Base-by-base conservation (phyloP, 2,888 invertebrate genomes). In the Herminia tarsipennalis region DNA sequence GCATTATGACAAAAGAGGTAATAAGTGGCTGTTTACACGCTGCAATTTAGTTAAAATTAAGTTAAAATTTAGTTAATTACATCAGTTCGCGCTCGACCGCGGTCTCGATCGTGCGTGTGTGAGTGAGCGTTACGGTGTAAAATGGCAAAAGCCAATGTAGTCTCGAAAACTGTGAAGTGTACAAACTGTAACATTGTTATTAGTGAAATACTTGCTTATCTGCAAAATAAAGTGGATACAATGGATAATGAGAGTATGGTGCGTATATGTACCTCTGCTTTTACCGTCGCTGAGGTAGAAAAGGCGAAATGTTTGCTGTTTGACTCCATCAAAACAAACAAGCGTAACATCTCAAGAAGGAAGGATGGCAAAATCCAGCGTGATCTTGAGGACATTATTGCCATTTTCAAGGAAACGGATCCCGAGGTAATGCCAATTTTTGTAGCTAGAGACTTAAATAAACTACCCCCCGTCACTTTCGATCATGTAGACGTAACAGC, bases 161-260 rank as follows among this genome's bases (percentile, higher is more conserved):
- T n/a, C n/a, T n/a, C n/a, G n/a, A n/a, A 18, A 18, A 18, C 18
- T 3, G 2, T 18, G 5, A 18, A 18, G 5, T 18, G 18, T 18
- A 5, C 18, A 18, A 18, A 5, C 5, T 18, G 18, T 18, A 14
- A 34, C n/a, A 22, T 22, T 5, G 14, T 34, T 16, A 22, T 14
- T 3, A 22, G 29, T 20, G 29, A 18, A 5, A 3, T 18, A 18
- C 5, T 18, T 2, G 27, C 27, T 27, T 37, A 30, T 22, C 16
- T 38, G 16, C 24, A 16, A 35, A 35, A 25, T 17, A 25, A 35
- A 2, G 17, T 35, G 2, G 35, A 35, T 35, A 17, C 24, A 24
- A 25, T 35, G 35, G 25, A 25, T 5, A 35, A 24, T 17, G 33
- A 33, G 22, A 33, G 22, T 22, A 33, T 33, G 22, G 32, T 32